Evolutionary conservation across 2,113 vertebrate species (phyloP).

Genomic region (Hippocampus mohnikei): DNA sequence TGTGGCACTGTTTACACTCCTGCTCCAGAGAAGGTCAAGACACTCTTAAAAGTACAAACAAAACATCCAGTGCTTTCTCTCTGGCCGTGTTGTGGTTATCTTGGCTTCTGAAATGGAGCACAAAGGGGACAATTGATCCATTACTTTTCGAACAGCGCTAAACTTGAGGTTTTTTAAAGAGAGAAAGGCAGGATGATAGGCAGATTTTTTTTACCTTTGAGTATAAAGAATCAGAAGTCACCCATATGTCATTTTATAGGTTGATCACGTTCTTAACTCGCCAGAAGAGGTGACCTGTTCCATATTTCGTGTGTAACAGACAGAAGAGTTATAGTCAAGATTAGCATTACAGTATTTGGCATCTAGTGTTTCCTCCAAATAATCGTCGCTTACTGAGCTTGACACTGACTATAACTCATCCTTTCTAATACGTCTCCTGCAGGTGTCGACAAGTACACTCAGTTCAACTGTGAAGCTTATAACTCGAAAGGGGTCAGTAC

Average conservation of each 20-base stretch:
- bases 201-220: constrained; percentile 23
- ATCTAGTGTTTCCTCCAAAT: not conserved
- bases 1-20: not conserved
- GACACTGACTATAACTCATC: constrained; percentile 3
- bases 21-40: not conserved
- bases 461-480: constrained; percentile 89
- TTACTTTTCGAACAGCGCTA: constrained; percentile 39
- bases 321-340: not conserved
- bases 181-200: constrained; percentile 26
- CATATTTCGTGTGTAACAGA: not conserved
- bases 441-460: constrained; percentile 77
- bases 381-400: constrained; percentile 12
- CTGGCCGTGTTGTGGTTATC: constrained; percentile 35
- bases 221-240: constrained; percentile 20
- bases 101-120: constrained; percentile 53
- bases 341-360: not conserved
- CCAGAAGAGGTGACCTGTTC: not conserved
- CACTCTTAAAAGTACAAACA: constrained; percentile 42
- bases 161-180: constrained; percentile 43
- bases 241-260: constrained; percentile 10
- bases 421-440: constrained; percentile 22
- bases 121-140: constrained; percentile 66
- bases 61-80: constrained; percentile 40
- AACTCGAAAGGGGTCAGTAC: constrained; percentile 83
- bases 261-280: not conserved